Conservation (phyloP, 2,888 invertebrate genomes). For the Acleris holmiana region DNA sequence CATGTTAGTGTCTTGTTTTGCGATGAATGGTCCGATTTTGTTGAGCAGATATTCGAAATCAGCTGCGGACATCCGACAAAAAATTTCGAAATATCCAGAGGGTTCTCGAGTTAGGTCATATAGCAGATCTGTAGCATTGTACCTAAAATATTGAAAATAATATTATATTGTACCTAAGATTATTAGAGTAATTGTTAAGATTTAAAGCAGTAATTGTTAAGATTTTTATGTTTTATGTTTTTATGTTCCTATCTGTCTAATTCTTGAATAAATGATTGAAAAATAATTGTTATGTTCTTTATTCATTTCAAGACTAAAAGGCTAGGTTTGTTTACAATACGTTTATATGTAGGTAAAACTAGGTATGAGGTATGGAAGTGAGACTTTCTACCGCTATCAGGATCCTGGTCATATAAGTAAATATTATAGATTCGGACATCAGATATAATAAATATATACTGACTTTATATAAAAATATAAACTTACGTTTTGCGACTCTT, state of each 20-base stretch:
- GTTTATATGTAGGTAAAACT: conserved; percentile 30
- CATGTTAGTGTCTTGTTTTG: conserved; percentile 14
- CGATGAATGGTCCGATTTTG: no score
- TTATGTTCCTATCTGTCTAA: conserved; percentile 31
- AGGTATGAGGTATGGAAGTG: conserved; percentile 32
- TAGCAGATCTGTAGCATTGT: conserved; percentile 34
- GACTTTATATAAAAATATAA: no score
- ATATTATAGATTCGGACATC: conserved; percentile 35
- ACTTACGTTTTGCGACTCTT: no score
- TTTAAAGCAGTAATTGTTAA: conserved; percentile 28
- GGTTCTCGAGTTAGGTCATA: conserved; percentile 29
- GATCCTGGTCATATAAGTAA: conserved; percentile 34
- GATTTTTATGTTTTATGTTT: conserved; percentile 19
- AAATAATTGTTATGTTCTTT: conserved; percentile 34
- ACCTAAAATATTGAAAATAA: conserved; percentile 19
- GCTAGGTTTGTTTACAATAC: conserved; percentile 30
- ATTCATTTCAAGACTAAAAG: conserved; percentile 31
- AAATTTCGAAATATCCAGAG: conserved; percentile 22
- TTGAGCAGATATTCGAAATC: no score
- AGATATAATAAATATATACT: conserved; percentile 25
- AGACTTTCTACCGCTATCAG: conserved; percentile 34
- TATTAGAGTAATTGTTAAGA: no score
- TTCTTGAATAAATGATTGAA: conserved; percentile 32
- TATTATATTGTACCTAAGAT: no score
- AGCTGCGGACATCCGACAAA: no score